Evolutionary conservation across 2,113 vertebrate species (phyloP).

Genomic region (Aptenodytes forsteri): DNA sequence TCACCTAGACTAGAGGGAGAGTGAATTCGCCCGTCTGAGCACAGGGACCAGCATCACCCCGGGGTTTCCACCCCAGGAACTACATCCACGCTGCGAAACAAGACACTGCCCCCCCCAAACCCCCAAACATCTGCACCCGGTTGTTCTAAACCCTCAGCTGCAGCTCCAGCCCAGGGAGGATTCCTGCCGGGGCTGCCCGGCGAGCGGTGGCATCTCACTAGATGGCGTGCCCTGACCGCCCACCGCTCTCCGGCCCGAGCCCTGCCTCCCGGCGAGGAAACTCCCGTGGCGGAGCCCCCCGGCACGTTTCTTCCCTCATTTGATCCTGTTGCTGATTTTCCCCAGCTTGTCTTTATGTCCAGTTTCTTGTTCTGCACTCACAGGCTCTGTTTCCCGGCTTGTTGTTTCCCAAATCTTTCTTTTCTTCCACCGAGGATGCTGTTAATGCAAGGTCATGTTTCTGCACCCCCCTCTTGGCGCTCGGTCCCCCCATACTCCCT

Average conservation of each 20-base stretch:
- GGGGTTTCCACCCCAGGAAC: not conserved
- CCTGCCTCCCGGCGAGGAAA: not conserved
- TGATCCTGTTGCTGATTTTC: not conserved
- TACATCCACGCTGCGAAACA: not conserved
- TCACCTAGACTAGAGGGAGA: not conserved
- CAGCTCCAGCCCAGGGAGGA: not conserved
- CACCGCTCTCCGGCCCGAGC: too few relatives aligned
- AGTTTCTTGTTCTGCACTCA: not conserved
- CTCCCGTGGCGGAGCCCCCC: too few relatives aligned
- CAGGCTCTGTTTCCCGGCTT: not conserved
- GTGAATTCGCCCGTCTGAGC: fast-evolving
- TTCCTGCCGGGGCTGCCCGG: not conserved
- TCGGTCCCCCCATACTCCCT: not conserved
- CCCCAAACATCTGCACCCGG: too few relatives aligned
- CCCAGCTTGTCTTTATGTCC: fast-evolving
- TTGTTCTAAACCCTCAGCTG: fast-evolving
- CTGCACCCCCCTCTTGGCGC: not conserved
- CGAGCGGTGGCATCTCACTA: not conserved
- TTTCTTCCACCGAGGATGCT: not conserved
- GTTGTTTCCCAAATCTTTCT: not conserved
- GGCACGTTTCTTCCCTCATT: not conserved
- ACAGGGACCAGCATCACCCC: fast-evolving
- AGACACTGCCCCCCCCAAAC: not conserved
- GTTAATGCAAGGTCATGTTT: not conserved
- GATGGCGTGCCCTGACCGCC: not conserved